Percentiles rank a stretch among this genome's conserved stretches.
phyloP scores from a whole-genome alignment of 2,888 invertebrate genomes.

The Phortica magna region DNA sequence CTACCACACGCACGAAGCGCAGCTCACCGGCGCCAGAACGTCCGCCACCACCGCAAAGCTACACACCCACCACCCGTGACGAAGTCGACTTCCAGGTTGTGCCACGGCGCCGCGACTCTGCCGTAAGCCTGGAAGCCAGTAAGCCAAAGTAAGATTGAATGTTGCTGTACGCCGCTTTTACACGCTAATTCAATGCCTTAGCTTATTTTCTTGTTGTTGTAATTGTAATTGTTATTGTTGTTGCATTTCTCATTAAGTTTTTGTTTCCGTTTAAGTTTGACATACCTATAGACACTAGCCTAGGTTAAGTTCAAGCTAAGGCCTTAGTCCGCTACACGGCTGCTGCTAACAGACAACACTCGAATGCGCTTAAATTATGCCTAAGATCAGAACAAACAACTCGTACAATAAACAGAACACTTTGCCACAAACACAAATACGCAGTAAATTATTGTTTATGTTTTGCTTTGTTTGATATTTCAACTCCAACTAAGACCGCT shows the following conservation, averaged over 20 bases:
- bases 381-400: conserved; percentile 33
- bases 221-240: neutral
- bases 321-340: neutral
- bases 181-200: conserved; percentile 72
- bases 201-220: conserved; percentile 53
- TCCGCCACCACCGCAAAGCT: conserved; percentile 82
- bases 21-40: conserved; percentile 79
- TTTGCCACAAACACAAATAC: conserved; percentile 41
- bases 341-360: conserved; percentile 43
- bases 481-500: conserved; percentile 46
- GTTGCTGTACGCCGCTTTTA: conserved; percentile 38
- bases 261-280: conserved; percentile 48
- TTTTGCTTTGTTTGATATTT: conserved; percentile 47
- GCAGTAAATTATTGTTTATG: conserved; percentile 38
- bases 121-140: conserved; percentile 80
- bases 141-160: conserved; percentile 67
- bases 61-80: conserved; percentile 78
- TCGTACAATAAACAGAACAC: conserved; percentile 54
- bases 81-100: conserved; percentile 77
- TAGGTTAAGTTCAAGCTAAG: conserved; percentile 46
- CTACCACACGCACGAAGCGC: conserved; percentile 78
- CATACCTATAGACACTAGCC: conserved; percentile 47
- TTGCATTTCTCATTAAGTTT: conserved; percentile 37
- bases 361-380: conserved; percentile 34
- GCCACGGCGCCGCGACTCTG: conserved; percentile 82